Evolutionary conservation across 2,888 invertebrate species (phyloP), one percentile per base, ranked within the genome.

Genomic region (Limenitis camilla): DNA sequence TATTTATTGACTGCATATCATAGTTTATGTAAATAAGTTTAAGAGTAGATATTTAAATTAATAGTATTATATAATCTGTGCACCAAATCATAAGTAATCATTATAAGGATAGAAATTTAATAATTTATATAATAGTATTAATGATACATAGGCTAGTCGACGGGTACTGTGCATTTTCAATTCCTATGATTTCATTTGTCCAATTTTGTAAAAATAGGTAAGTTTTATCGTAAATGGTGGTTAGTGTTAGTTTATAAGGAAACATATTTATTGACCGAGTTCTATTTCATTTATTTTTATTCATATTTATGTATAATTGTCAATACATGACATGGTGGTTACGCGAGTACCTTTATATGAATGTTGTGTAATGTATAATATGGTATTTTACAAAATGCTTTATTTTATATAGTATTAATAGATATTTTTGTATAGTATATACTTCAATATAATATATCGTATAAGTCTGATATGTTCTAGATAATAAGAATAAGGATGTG

Each of bases 91-190:
- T 38, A 35, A 40, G 42, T 44, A 40, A 48, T 35, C 29, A 19
- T 38, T 29, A 28, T 42, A 47, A 33, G 41, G 38, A 39, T 44
- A 28, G n/a, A 27, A 32, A 32, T 50, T 44, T 39, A 33, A 39
- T 50, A n/a, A 44, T 44, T 43, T 50, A 44, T 32, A 39, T 67
- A 62, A 54, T 56, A 64, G 58, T 61, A 54, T 61, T 68, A 68
- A 49, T 53, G 67, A 60, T 72, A 67, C 71, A 63, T 84, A 84
- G 81, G 75, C 71, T 79, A 87, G 84, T 85, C 83, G 87, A 87
- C 86, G 87, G 87, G 87, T 85, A 81, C 76, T 79, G 81, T 83
- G 85, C 83, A 84, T 85, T 85, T 72, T 69, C 50, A 43, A 42
- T 47, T 50, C 63, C 61, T 59, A 65, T 64, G 64, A 69, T 36